phyloP scores from a whole-genome alignment of 1,140 invertebrate genomes.

The Vanessa atalanta region DNA sequence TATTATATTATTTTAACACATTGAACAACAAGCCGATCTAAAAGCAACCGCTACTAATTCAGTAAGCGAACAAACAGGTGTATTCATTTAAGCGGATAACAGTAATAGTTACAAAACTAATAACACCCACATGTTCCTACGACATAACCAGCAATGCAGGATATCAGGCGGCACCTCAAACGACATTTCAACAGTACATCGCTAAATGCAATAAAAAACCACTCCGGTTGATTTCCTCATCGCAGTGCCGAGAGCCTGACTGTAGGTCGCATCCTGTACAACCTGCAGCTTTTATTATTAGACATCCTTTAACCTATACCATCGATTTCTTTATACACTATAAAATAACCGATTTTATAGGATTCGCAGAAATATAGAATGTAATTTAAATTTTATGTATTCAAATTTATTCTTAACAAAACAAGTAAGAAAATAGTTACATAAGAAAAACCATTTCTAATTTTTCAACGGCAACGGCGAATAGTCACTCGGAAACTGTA shows the following conservation, averaged over 20 bases:
- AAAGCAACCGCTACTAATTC: too few relatives aligned
- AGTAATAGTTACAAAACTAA: conserved; percentile 1
- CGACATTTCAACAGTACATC: conserved; percentile 51
- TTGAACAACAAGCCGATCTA: too few relatives aligned
- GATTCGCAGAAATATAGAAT: too few relatives aligned
- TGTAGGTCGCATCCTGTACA: conserved; percentile 14
- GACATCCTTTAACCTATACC: conserved; percentile 1
- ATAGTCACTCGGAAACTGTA: too few relatives aligned
- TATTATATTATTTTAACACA: too few relatives aligned
- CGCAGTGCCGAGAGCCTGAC: neutral
- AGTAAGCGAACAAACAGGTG: too few relatives aligned
- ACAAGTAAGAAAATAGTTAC: too few relatives aligned
- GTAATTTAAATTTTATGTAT: too few relatives aligned
- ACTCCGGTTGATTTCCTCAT: conserved; percentile 59
- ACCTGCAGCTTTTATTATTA: neutral
- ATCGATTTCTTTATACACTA: neutral
- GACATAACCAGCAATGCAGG: neutral
- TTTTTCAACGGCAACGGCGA: too few relatives aligned
- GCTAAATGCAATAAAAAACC: conserved; percentile 65
- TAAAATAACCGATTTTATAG: neutral
- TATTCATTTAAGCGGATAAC: neutral
- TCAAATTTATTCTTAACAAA: too few relatives aligned
- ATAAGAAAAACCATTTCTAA: too few relatives aligned
- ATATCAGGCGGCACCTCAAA: conserved; percentile 39
- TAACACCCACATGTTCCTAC: conserved; percentile 17